Conservation (phyloP, 1,140 invertebrate genomes). For the Heliconius melpomene region DNA sequence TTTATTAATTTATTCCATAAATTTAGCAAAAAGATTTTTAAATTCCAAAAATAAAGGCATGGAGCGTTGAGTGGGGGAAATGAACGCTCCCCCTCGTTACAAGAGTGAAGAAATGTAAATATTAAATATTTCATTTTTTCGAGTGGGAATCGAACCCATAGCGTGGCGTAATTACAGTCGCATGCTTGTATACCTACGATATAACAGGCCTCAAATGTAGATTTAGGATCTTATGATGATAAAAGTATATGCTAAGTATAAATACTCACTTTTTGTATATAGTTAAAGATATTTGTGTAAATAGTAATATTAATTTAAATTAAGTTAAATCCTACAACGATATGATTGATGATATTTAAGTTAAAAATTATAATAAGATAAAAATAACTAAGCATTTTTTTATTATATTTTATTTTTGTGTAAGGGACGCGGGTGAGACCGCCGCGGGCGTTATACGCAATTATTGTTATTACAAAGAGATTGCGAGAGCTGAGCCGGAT, state of each 20-base stretch:
- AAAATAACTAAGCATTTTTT: not conserved
- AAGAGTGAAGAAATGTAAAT: no score
- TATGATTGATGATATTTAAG: not conserved
- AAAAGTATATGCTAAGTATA: not conserved
- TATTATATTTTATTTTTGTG: slow-evolving; percentile 63
- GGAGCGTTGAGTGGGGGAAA: no score
- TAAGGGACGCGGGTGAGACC: slow-evolving; percentile 46
- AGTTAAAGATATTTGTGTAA: not conserved
- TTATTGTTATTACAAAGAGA: slow-evolving; percentile 81
- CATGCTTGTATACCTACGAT: no score
- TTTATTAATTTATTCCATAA: no score
- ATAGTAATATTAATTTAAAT: not conserved
- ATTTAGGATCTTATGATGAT: not conserved
- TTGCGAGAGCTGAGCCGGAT: slow-evolving; percentile 68
- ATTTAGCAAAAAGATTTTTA: no score
- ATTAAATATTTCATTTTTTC: no score
- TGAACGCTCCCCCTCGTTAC: no score
- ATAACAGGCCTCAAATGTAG: no score
- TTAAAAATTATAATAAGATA: not conserved
- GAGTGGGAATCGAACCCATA: no score
- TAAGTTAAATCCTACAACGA: not conserved
- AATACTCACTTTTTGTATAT: slow-evolving; percentile 2
- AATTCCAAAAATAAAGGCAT: no score
- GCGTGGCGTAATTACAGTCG: no score
- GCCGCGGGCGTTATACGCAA: slow-evolving; percentile 73